Base-by-base conservation (phyloP, 2,888 invertebrate species). In the Caenorhabditis sp. region DNA sequence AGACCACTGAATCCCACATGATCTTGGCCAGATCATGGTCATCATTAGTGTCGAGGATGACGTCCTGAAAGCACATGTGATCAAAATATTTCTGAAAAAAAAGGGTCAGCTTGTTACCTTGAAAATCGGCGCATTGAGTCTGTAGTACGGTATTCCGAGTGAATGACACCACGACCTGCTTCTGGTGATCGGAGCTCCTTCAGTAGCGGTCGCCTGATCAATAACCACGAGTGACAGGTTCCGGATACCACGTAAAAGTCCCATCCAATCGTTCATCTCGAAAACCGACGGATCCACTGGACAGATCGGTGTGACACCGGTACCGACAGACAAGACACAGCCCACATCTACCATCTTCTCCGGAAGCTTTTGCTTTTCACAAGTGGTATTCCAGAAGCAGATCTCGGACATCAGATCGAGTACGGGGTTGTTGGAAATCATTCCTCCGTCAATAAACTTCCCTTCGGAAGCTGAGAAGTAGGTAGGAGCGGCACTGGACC, bases 401-500 rank as follows among this genome's bases (percentile, higher is more conserved):
- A 98, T 95, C 92, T 99, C 98, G 0, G 98, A 96, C 88, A 99
- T 93, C 0, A 96, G 95, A 92, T 99, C 98, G 70, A 98, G 92
- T 0, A 98, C 97, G 0, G 99, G 98, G 92, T 99, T 99, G 92
- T 99, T 99, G 1, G 98, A 95, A 90, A 98, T 97, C 72, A 89
- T 88, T 60, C 90, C 90, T 5, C 90, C 90, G 62, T 90, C 90
- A 51, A 90, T 90, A 62, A 83, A 90, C 62, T 88, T 80, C 13
- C 85, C 89, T 53, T 91, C 87, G 72, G 92, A 61, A 89, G 90
- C 76, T 89, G 89, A 89, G 92, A 98, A 98, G 93, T 97, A 99
- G 0, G 98, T 96, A 0, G 99, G 99, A 15, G 99, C 98, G 0
- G 99, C 98, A 1, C 98, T 98, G 0, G 96, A 96, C 1, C 97